Evolutionary conservation across 2,888 invertebrate species (phyloP), one percentile per base, ranked within the genome.

Genomic region (Lissonota sp.): DNA sequence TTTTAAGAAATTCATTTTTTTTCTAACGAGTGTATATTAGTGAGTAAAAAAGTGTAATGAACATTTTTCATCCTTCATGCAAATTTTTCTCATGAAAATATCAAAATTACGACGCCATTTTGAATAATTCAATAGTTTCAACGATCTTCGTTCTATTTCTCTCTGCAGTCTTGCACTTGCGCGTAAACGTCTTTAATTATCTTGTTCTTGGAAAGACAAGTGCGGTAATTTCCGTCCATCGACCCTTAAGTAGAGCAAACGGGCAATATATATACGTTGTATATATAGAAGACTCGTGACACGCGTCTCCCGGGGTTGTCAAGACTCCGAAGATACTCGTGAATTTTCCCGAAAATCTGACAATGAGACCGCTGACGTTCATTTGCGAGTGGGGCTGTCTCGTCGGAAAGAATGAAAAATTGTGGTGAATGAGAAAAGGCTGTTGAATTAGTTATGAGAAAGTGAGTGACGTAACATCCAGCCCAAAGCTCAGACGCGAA

Each of bases 161-260:
- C 14, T 16, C 26, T 26, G 57, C 16, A 55, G 44, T 42, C 51
- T 39, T 42, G 58, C 14, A 58, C 57, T 51, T 49, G 42, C 64
- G 53, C 40, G 40, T 12, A 39, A 37, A 53, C 55, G 44, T 55
- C 44, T 42, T 63, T 73, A 73, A 73, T 73, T 66, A 66, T 72
- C 26, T 72, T 72, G 44, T 78, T 78, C 78, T 57, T 58, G 72
- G 66, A 78, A 78, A 60, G 44, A 66, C 55, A 46, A 66, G 60
- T 14, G 46, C 39, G 49, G 64, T 26, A 26, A 26, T 58, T 57
- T 74, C 72, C 67, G 78, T 77, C 64, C 77, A 77, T 77, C 77
- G 77, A 77, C 77, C 77, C 71, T 73, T 69, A 79, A 79, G 79
- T 79, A 40, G 79, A 74, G 63, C 74, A 79, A 39, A 49, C 69